Evolutionary conservation across 2,797 vertebrate genomes (phyloP), one percentile per base, ranked within the genome.

Genomic region (Eidolon dupreanum): DNA sequence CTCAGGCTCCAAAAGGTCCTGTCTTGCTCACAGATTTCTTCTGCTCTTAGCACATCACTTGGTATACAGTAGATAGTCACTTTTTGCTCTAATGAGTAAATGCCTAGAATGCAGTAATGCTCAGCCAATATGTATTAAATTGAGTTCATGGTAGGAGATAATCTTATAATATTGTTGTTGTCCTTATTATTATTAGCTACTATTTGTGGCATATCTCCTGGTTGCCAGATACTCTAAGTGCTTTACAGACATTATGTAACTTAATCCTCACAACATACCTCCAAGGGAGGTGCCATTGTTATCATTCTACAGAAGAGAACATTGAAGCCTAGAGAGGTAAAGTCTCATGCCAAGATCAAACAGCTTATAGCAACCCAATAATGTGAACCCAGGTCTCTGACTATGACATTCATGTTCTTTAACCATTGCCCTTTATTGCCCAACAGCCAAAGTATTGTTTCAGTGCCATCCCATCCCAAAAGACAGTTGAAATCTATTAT

Each of bases 51-150:
- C 73, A 79, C 19, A 74, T 86, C 82, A 66, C 17, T 7, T 65
- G 33, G 74, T 77, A 70, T 11, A 74, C 57, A 70, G 70, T 41
- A 90, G 89, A 93, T 77, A 19, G 12, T 95, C 49, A 88, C 15
- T 74, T 84, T 96, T 93, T 81, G 12, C 33, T 82, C 79, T 90
- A 73, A 90, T 75, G 36, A 94, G 59, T 88, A 53, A 88, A 59
- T 49, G 75, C 19, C 74, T 89, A 36, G 33, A 5, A 73, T 43
- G 53, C 46, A 85, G 53, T 92, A 90, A 87, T 78, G 3, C 46
- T 36, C 61, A 90, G 53, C 51, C 79, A 95, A 26, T 87, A 82
- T 74, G 71, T 75, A 70, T 81, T 92, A 82, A 85, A 53, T 65
- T 94, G 75, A 95, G 20, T 36, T 33, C 71, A 81, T 90, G 49